phyloP scores from a whole-genome alignment of 2,113 vertebrate species.

The Sminthopsis crassicaudata region DNA sequence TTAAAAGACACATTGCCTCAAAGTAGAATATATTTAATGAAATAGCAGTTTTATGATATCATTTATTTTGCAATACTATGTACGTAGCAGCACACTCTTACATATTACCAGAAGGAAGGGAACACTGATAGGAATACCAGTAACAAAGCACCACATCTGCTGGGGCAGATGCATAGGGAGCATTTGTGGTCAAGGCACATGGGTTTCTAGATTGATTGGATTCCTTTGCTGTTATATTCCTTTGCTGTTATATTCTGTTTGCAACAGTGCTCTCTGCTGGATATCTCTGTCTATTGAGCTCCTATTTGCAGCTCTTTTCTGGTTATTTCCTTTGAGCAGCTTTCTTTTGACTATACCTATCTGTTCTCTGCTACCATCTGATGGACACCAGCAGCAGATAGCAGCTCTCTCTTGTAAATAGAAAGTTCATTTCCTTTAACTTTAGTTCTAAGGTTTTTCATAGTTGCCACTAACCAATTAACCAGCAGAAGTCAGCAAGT shows the following conservation, averaged over 20 bases:
- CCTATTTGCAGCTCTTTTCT: not conserved
- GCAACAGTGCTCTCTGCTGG: not conserved
- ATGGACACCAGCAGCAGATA: not conserved
- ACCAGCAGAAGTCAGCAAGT: not conserved
- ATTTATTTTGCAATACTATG: no score
- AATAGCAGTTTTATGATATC: no score
- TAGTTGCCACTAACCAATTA: no score
- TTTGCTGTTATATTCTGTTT: not conserved
- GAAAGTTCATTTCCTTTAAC: no score
- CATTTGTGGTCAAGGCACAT: not conserved
- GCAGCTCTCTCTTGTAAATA: not conserved
- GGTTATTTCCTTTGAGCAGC: not conserved
- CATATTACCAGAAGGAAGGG: no score
- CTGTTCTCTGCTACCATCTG: not conserved
- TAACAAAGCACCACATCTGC: no score
- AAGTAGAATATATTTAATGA: no score
- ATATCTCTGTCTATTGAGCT: not conserved
- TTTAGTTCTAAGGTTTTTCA: no score
- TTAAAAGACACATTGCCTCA: no score
- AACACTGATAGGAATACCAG: no score
- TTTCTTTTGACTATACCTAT: not conserved
- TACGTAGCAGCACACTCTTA: no score
- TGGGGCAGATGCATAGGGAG: no score
- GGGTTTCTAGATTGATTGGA: not conserved
- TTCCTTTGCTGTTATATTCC: not conserved